A percentile compares a stretch with the other conserved stretches of the same genome.
Conservation (phyloP, 2,113 vertebrate genomes). For the Ctenodactylus gundi region DNA sequence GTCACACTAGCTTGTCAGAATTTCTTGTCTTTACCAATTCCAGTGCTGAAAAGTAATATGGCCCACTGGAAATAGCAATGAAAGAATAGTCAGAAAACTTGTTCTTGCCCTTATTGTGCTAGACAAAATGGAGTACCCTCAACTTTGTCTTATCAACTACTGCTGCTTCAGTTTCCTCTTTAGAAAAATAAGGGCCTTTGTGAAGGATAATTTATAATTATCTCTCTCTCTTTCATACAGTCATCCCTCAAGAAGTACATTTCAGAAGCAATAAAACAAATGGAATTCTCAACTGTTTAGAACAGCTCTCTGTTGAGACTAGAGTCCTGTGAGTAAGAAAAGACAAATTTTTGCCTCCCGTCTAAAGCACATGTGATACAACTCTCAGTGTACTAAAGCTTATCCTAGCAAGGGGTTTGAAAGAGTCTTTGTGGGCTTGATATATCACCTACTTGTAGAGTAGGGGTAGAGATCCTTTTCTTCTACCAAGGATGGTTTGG, state of each 20-base stretch:
- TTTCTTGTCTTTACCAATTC: neutral
- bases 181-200: slow-evolving; percentile 6
- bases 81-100: neutral
- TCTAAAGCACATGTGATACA: neutral
- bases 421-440: neutral
- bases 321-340: neutral
- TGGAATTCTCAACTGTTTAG: neutral
- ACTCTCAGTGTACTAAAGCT: neutral
- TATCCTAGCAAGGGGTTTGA: neutral
- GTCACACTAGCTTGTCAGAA: neutral
- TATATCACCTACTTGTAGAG: neutral
- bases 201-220: neutral
- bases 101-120: neutral
- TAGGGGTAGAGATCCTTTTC: too few relatives aligned
- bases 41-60: neutral
- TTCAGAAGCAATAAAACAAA: neutral
- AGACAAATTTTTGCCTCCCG: neutral
- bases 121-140: neutral
- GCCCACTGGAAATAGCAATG: neutral
- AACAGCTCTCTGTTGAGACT: neutral
- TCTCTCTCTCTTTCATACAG: neutral
- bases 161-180: neutral
- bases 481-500: too few relatives aligned
- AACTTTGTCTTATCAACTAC: neutral
- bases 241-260: neutral